Conservation (phyloP, 2,113 vertebrate genomes). For the Azemiops feae region DNA sequence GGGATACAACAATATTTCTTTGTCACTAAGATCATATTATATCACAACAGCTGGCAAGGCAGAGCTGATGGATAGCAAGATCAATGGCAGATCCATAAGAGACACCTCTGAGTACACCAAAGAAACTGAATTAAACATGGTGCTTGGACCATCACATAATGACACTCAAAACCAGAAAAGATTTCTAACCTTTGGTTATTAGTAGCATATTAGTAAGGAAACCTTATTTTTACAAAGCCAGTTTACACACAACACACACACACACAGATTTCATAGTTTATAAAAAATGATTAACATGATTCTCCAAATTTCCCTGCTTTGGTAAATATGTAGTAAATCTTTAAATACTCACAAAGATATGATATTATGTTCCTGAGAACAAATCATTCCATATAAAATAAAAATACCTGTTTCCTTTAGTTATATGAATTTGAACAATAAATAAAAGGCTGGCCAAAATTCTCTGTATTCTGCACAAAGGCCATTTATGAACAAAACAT, state of each 20-base stretch:
- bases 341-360: background rate
- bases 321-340: background rate
- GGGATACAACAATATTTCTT: background rate
- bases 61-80: background rate
- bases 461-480: background rate
- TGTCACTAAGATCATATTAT: background rate
- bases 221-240: background rate
- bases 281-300: background rate
- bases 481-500: background rate
- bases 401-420: background rate
- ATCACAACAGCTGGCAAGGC: background rate
- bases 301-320: background rate
- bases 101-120: background rate
- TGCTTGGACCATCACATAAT: background rate
- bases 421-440: background rate
- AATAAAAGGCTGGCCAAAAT: conserved; percentile 13
- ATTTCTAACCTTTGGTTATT: background rate
- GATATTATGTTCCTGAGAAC: background rate
- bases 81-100: background rate
- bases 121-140: background rate
- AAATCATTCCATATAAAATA: background rate
- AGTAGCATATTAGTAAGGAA: background rate
- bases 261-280: background rate
- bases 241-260: background rate
- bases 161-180: background rate